These are phyloP conservation scores for Syngnathoides biaculeatus DNA, from an alignment of 2,113 vertebrate genomes.

Conservation along the genomic window DNA sequence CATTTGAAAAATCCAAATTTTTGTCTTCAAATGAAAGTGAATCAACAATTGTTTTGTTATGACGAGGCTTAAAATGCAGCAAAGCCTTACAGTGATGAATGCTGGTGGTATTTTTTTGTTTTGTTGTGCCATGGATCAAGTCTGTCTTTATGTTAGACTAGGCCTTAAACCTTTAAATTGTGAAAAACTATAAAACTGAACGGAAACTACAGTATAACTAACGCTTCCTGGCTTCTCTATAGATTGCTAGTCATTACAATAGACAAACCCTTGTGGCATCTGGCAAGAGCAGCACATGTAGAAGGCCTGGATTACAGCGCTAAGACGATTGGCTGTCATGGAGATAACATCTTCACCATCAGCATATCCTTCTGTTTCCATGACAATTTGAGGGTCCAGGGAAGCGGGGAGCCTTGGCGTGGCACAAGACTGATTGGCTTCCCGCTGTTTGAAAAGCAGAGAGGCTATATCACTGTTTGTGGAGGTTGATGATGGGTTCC, in stretches of 20 bases:
- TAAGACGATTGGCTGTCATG: slow-evolving; percentile 94
- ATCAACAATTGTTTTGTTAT: too few relatives aligned
- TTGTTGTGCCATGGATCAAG: not conserved
- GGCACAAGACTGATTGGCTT: slow-evolving; percentile 48
- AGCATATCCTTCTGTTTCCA: slow-evolving; percentile 76
- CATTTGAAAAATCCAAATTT: too few relatives aligned
- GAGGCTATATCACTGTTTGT: slow-evolving; percentile 71
- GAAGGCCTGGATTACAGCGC: slow-evolving; percentile 97
- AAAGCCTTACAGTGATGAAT: not conserved
- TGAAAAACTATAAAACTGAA: not conserved
- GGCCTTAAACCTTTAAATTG: not conserved
- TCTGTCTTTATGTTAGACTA: not conserved
- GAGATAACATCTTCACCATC: slow-evolving; percentile 95
- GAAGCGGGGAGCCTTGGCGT: slow-evolving; percentile 27
- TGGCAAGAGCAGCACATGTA: slow-evolving; percentile 98
- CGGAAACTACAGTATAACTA: not conserved
- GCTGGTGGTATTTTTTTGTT: not conserved
- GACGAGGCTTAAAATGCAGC: too few relatives aligned
- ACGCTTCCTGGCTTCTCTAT: not conserved
- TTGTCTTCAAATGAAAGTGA: too few relatives aligned
- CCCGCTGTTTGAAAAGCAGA: slow-evolving; percentile 85
- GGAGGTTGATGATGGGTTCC: slow-evolving; percentile 69
- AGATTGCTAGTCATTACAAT: not conserved
- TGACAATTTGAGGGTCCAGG: slow-evolving; percentile 57
- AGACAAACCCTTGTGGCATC: slow-evolving; percentile 86